A percentile compares a stretch with the other conserved stretches of the same genome.
These are phyloP conservation scores for Cataglyphis rosenhaueri DNA, from an alignment of 2,888 invertebrate species.

Conservation along the genomic window DNA sequence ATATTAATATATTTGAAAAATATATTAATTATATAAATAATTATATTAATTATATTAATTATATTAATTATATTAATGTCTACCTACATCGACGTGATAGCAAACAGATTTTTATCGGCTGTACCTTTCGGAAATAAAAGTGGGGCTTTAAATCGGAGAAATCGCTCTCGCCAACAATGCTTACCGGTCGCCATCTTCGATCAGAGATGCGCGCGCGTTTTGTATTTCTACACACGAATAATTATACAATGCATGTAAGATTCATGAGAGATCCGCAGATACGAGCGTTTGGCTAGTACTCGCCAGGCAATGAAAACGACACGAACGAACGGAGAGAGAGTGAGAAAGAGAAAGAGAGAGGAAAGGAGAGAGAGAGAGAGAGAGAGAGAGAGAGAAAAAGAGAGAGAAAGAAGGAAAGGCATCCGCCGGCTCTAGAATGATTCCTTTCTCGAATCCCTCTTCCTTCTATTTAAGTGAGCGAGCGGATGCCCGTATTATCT, in stretches of 20 bases:
- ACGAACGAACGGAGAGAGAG: constrained; percentile 24
- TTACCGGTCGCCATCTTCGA: constrained; percentile 45
- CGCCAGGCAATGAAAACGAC: constrained; percentile 51
- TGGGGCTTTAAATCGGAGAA: constrained; percentile 37
- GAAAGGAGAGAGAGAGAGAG: not conserved
- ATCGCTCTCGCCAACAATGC: constrained; percentile 36
- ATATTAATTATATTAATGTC: not conserved
- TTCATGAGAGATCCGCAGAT: constrained; percentile 53
- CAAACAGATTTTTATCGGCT: not conserved
- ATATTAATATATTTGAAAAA: too few species aligned
- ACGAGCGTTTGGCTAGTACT: constrained; percentile 55
- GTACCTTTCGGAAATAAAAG: constrained; percentile 17
- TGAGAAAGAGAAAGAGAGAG: not conserved
- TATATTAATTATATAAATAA: not conserved
- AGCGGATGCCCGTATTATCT: constrained; percentile 38
- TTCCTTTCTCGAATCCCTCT: constrained; percentile 49
- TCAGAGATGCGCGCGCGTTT: constrained; percentile 48
- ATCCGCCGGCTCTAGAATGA: constrained; percentile 46
- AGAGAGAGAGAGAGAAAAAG: not conserved
- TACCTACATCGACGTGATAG: not conserved
- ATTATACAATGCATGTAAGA: constrained; percentile 53
- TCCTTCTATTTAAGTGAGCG: constrained; percentile 34
- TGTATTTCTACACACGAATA: constrained; percentile 57
- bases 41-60: too few species aligned
- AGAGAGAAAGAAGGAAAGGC: constrained; percentile 42